Evolutionary conservation across 2,797 vertebrate genomes (phyloP), one percentile per base, ranked within the genome.

Genomic region (Vultur gryphus): DNA sequence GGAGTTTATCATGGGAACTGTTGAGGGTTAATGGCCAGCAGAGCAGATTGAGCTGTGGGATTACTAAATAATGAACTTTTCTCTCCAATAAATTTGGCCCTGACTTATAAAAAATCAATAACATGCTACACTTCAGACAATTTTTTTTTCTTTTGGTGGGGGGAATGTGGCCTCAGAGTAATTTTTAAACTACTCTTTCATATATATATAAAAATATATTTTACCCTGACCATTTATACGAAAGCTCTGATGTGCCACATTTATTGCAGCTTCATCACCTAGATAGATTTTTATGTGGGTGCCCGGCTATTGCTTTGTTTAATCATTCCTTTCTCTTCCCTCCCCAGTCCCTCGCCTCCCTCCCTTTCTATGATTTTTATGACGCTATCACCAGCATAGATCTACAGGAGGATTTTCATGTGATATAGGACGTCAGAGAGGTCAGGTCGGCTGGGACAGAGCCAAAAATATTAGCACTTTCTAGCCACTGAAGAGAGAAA

Each of bases 41-140:
- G 69, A 92, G 84, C 91, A 93, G 93, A 96, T 84, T 97, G 95
- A 96, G 93, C 84, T 43, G 84, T 79, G 92, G 89, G 95, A 97
- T 95, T 87, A 89, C 94, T 95, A 93, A 97, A 97, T 97, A 96
- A 97, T 95, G 97, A 96, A 95, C 95, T 94, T 95, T 95, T 76
- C 84, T 89, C 85, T 66, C 64, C 92, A 87, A 97, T 97, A 96
- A 95, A 95, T 97, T 96, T 95, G 88, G 57, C 72, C 87, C 76
- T 75, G 94, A 94, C 93, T 87, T 95, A 95, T 94, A 96, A 97
- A 97, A 95, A 96, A 96, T 96, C 93, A 55, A 97, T 96, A 92
- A 62, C 51, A 31, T 79, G 78, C 84, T 90, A 58, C 62, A 54
- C 57, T 82, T 78, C 6, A 73, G 93, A 87, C 31, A 43, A 17